phyloP scores from a whole-genome alignment of 1,140 invertebrate genomes.

The Tyrophagus putrescentiae region DNA sequence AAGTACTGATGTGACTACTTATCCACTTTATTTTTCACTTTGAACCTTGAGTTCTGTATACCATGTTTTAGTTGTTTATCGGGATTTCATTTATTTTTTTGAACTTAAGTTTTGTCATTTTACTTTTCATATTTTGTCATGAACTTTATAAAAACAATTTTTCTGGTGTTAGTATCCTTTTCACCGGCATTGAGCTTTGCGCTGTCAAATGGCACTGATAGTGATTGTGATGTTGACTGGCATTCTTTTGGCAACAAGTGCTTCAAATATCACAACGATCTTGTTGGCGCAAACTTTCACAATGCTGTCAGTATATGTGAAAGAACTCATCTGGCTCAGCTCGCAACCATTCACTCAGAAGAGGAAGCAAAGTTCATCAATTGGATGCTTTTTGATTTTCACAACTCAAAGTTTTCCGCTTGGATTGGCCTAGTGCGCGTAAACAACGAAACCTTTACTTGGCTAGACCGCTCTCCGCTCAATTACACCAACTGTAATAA shows the following conservation, averaged over 20 bases:
- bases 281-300: conserved; percentile 11
- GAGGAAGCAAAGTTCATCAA: conserved; percentile 8
- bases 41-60: no score
- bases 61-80: no score
- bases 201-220: not conserved
- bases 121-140: no score
- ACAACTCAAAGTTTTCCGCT: conserved; percentile 9
- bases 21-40: no score
- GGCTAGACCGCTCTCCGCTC: conserved; percentile 2
- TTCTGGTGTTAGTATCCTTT: no score
- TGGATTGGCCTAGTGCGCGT: conserved; percentile 12
- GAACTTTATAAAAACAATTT: no score
- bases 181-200: no score
- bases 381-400: not conserved
- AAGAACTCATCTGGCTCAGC: not conserved
- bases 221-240: not conserved
- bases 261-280: conserved; percentile 5
- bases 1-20: no score
- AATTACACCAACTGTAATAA: not conserved
- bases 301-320: conserved; percentile 15
- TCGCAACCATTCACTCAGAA: conserved; percentile 7
- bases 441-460: not conserved
- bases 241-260: conserved; percentile 4
- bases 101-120: no score
- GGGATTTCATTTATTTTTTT: no score